Base-by-base conservation (phyloP, 2,113 vertebrate species). In the Dipodomys merriami region DNA sequence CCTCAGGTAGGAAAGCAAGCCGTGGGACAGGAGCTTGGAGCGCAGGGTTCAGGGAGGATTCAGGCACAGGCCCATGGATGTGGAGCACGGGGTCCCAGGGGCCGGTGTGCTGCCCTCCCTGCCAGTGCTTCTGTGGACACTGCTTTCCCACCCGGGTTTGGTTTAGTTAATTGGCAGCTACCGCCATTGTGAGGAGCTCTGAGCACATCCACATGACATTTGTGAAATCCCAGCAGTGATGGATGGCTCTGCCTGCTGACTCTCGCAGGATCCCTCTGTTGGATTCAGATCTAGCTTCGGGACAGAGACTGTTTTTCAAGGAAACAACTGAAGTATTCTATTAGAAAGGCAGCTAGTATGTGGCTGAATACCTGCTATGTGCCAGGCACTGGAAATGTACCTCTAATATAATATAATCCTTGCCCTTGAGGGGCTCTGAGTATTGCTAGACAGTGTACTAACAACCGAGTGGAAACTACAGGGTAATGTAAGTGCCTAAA, bases 121-220 rank as follows among this genome's bases (percentile, higher is more conserved):
- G 77, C 69, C 39, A 33, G 30, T 57, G 62, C 19, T 46, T 92
- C n/a, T 83, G 5, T 5, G 76, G 91, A 35, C 57, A 30, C 35
- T 46, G 29, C 27, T 68, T 91, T 86, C 53, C 65, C 72, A 23
- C 25, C 6, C 64, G 49, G 23, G 25, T 96, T 35, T 44, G 13
- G 6, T 94, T 95, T 95, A 62, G 53, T 67, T 90, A 73, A 67
- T 65, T 94, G 92, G 74, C 60, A 95, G 94, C 53, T 85, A 16
- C 87, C 87, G 79, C 85, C 87, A 88, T 29, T 49, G 60, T 29
- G 44, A 87, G 44, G 39, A 44, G 12, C 60, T 90, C 33, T 74
- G 62, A 68, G 90, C 44, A 62, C 44, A 64, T 73, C 80, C 71
- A 22, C 12, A 27, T 83, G 71, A 71, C 85, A 72, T 60, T 71